Evolutionary conservation across 1,140 invertebrate species (phyloP).

Genomic region (Charaxes varanes): DNA sequence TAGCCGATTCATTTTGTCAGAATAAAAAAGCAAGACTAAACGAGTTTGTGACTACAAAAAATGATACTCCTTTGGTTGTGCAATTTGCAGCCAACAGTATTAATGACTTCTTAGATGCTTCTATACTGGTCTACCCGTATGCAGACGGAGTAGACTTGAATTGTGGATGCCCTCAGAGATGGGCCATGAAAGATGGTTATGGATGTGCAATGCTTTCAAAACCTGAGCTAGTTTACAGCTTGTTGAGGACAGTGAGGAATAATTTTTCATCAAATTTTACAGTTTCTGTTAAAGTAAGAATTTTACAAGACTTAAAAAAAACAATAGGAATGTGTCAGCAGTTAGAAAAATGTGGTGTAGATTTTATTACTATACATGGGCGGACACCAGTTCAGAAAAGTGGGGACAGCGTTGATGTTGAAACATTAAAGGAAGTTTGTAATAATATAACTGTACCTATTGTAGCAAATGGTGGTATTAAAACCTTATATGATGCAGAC

Average conservation of each 20-base stretch:
- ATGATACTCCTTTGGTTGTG: constrained; percentile 90
- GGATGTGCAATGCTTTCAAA: constrained; percentile 89
- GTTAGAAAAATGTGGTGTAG: constrained; percentile 88
- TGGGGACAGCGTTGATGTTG: constrained; percentile 84
- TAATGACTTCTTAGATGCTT: constrained; percentile 88
- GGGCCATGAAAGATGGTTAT: constrained; percentile 94
- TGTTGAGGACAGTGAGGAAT: constrained; percentile 85
- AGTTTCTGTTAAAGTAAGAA: constrained; percentile 94
- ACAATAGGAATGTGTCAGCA: constrained; percentile 79
- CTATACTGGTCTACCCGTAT: constrained; percentile 89
- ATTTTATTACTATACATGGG: constrained; percentile 93
- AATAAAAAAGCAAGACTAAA: constrained; percentile 90
- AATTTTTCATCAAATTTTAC: constrained; percentile 85
- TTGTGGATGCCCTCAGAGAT: constrained; percentile 97
- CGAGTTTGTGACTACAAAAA: constrained; percentile 89
- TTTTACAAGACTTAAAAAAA: constrained; percentile 74
- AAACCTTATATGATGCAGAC: constrained; percentile 81
- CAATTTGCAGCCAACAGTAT: constrained; percentile 95
- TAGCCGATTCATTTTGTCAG: constrained; percentile 93
- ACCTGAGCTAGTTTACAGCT: constrained; percentile 88
- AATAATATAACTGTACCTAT: constrained; percentile 85
- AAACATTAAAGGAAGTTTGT: constrained; percentile 83
- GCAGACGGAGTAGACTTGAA: constrained; percentile 95
- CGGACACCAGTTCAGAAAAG: constrained; percentile 88
- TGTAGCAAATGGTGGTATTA: constrained; percentile 94